Evolutionary conservation across 2,113 vertebrate genomes (phyloP), one percentile per base, ranked within the genome.

Genomic region (Catharus bicknelli): DNA sequence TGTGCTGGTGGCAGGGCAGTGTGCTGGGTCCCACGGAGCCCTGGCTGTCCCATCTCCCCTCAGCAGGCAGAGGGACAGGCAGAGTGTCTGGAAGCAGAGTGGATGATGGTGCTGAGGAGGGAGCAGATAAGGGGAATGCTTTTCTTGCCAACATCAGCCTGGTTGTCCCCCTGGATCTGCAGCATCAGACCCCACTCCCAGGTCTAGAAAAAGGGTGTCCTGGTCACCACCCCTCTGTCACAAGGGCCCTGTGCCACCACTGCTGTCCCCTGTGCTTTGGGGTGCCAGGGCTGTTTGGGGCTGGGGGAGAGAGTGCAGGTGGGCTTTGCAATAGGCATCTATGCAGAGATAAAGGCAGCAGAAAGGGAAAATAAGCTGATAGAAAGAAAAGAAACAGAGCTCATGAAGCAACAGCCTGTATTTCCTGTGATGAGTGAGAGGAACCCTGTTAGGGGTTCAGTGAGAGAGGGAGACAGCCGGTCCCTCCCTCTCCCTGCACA

Each of bases 381-480:
- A 69, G 84, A 75, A 79, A 84, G 68, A 85, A 96, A 91, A 5
- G 22, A 93, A 70, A 67, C 76, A 2, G 23, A 92, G 86, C 88
- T 90, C 90, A 91, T 47, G 90, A 94, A 97, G 84, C 53, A 47
- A 36, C 73, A 91, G 78, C 81, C 62, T 36, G 5, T 43, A 18
- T 80, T 81, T 69, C 45, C 84, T 12, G 4, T 3, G 22, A 64
- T 77, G 89, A 95, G 89, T 64, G 90, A 84, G 11, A 90, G 67
- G 55, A 38, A 64, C 42, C 47, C 72, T 42, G 78, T 72, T 53
- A 92, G 61, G 81, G 91, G 36, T 19, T 54, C 7, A 40, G 78
- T 4, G n/a, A 72, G 53, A 70, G 23, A 42, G 34, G 47, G 32
- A 85, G 75, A 59, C 57, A 74, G 54, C 69, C 11, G 0, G 38